phyloP scores from a whole-genome alignment of 2,888 invertebrate genomes.

The Sarcophaga carnaria region DNA sequence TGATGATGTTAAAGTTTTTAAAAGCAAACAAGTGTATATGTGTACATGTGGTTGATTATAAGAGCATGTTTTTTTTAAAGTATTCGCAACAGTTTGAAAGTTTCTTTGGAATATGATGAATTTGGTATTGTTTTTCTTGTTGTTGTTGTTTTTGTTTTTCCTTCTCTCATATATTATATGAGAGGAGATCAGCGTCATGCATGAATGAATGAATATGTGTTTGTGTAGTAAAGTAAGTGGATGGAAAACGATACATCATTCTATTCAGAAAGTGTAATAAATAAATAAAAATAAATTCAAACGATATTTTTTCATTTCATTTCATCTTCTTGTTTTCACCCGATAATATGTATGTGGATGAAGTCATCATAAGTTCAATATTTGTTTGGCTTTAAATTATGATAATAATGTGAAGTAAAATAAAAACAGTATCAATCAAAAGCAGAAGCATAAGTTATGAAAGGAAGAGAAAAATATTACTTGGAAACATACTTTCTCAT shows the following conservation, averaged over 20 bases:
- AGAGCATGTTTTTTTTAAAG: not conserved
- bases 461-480: no score
- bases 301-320: not conserved
- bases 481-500: no score
- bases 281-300: constrained; percentile 3
- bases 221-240: constrained; percentile 1
- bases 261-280: constrained; percentile 19
- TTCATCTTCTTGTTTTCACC: no score
- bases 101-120: constrained; percentile 60
- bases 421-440: not conserved
- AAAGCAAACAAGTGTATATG: constrained; percentile 25
- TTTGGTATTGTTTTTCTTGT: constrained; percentile 33
- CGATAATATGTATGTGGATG: no score
- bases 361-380: no score
- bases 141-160: no score
- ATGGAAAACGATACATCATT: constrained; percentile 52
- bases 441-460: not conserved
- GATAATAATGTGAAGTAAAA: not conserved
- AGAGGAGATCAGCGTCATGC: no score
- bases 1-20: constrained; percentile 30
- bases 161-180: no score
- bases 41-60: not conserved
- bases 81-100: constrained; percentile 17
- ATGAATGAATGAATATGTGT: no score
- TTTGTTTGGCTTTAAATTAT: no score